Percentiles rank a stretch among this genome's conserved stretches.
phyloP scores from a whole-genome alignment of 2,797 vertebrate species.

The Phalloptychus januarius region DNA sequence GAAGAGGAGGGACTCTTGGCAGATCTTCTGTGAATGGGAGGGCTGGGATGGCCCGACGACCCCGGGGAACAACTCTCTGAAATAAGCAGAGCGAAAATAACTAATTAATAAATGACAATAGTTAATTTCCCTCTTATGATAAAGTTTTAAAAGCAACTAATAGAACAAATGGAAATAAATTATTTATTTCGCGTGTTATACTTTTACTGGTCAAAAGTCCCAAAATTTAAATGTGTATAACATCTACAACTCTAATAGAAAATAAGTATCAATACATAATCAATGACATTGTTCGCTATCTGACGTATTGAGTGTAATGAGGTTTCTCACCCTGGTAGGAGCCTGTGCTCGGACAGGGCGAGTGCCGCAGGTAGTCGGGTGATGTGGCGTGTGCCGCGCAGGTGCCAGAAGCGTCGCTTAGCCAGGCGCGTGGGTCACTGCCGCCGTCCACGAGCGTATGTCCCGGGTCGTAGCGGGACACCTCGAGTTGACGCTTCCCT shows the following conservation, averaged over 20 bases:
- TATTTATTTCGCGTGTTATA: not conserved
- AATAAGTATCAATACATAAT: not conserved
- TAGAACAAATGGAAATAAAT: not conserved
- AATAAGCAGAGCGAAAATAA: conserved; percentile 25
- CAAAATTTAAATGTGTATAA: not conserved
- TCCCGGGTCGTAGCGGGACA: conserved; percentile 72
- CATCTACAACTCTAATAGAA: not conserved
- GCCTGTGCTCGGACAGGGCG: conserved; percentile 79
- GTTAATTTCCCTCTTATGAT: not conserved
- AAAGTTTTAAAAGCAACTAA: not conserved
- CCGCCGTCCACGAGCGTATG: conserved; percentile 84
- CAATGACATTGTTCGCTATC: not conserved
- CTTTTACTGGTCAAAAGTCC: not conserved
- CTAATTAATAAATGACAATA: not conserved
- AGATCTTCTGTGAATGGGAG: conserved; percentile 65
- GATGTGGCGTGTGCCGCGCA: conserved; percentile 83
- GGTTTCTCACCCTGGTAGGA: conserved; percentile 70
- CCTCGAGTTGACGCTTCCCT: conserved; percentile 61
- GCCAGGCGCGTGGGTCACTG: conserved; percentile 90
- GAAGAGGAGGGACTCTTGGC: conserved; percentile 68
- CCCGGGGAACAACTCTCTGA: conserved; percentile 76
- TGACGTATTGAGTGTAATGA: not conserved
- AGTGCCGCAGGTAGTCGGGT: conserved; percentile 84
- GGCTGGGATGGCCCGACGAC: conserved; percentile 71
- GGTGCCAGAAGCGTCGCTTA: conserved; percentile 84